Percentiles rank a stretch among this genome's conserved stretches.
phyloP scores from a whole-genome alignment of 1,140 invertebrate genomes.

The Leptinotarsa undecemlineata region DNA sequence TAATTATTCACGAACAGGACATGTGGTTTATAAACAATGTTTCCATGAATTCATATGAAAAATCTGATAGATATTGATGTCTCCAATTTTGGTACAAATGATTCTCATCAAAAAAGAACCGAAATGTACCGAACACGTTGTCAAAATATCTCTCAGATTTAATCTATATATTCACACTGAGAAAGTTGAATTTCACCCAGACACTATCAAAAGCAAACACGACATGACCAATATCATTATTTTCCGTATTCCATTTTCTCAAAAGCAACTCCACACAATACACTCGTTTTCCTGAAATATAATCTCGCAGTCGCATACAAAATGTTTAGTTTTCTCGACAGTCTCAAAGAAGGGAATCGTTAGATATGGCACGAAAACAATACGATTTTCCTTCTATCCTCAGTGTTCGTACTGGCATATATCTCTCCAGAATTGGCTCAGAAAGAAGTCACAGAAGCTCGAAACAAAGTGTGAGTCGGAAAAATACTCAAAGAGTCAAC shows the following conservation, averaged over 20 bases:
- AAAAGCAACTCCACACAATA: neutral
- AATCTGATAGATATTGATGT: too few relatives aligned
- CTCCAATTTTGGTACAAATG: too few relatives aligned
- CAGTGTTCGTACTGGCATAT: neutral
- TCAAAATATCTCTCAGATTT: too few relatives aligned
- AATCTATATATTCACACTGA: too few relatives aligned
- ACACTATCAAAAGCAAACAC: too few relatives aligned
- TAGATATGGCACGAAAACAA: slow-evolving; percentile 1
- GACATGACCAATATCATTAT: neutral
- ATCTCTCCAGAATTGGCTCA: neutral
- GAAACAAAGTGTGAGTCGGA: slow-evolving; percentile 13
- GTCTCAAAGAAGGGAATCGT: neutral
- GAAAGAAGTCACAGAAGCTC: slow-evolving; percentile 7
- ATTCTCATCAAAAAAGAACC: too few relatives aligned
- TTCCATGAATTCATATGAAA: too few relatives aligned
- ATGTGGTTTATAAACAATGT: too few relatives aligned
- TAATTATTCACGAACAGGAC: too few relatives aligned
- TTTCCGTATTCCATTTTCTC: neutral
- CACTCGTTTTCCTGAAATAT: neutral
- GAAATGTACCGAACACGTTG: too few relatives aligned
- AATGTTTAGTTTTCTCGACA: neutral
- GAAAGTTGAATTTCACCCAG: too few relatives aligned
- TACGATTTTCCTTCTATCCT: neutral
- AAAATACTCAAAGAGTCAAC: slow-evolving; percentile 3
- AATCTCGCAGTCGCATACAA: neutral